Conservation (phyloP, 2,797 vertebrate species). For the Gobionotothen gibberifrons region DNA sequence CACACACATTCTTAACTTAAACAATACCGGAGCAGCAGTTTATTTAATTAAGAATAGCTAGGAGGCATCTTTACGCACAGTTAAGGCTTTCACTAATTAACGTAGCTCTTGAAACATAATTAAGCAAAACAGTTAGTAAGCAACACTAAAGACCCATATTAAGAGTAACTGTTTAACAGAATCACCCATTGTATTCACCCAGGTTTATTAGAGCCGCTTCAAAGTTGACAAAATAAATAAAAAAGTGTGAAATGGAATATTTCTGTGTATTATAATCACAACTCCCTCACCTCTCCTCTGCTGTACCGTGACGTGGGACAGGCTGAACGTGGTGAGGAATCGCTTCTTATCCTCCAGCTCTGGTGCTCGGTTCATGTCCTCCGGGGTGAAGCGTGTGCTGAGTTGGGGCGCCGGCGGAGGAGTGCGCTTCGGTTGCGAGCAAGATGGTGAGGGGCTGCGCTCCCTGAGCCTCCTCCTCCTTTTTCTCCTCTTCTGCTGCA, state of each 20-base stretch:
- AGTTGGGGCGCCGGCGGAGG: slow-evolving; percentile 85
- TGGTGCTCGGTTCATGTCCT: slow-evolving; percentile 95
- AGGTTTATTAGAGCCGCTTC: neutral
- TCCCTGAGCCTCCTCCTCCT: slow-evolving; percentile 94
- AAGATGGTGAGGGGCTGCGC: slow-evolving; percentile 91
- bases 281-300: slow-evolving; percentile 89
- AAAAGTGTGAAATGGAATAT: neutral
- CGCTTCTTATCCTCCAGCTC: slow-evolving; percentile 97
- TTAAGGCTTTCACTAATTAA: slow-evolving; percentile 32
- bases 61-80: slow-evolving; percentile 26
- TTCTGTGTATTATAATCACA: neutral
- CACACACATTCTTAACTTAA: slow-evolving; percentile 10
- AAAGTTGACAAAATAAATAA: slow-evolving; percentile 3
- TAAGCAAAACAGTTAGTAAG: slow-evolving; percentile 17
- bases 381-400: slow-evolving; percentile 93
- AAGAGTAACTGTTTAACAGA: slow-evolving; percentile 2
- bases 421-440: slow-evolving; percentile 89
- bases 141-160: neutral
- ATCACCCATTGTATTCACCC: neutral
- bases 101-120: slow-evolving; percentile 30
- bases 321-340: slow-evolving; percentile 96
- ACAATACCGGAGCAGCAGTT: slow-evolving; percentile 11
- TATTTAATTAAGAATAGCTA: slow-evolving; percentile 38
- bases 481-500: slow-evolving; percentile 93
- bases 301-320: slow-evolving; percentile 93